A percentile compares a stretch with the other conserved stretches of the same genome.
phyloP scores from a whole-genome alignment of 2,888 invertebrate genomes.

The Tetragonisca angustula region DNA sequence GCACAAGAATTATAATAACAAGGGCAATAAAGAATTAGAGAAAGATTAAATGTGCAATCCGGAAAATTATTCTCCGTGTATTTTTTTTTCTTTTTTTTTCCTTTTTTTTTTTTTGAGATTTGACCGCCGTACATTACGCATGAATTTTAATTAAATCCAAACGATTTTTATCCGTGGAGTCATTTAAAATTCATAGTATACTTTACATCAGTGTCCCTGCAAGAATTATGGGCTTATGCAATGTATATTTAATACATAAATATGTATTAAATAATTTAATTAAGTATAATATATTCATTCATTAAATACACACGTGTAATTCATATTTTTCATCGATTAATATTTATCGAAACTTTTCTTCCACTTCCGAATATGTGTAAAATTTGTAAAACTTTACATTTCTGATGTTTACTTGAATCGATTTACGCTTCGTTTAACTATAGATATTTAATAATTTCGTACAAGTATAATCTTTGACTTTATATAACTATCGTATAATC shows the following conservation, averaged over 20 bases:
- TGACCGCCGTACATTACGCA: background rate
- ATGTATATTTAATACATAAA: background rate
- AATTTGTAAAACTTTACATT: background rate
- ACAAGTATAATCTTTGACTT: background rate
- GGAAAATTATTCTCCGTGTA: background rate
- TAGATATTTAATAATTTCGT: background rate
- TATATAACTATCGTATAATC: background rate
- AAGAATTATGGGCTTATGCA: background rate
- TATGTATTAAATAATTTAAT: background rate
- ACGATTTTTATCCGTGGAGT: background rate
- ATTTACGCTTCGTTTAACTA: background rate
- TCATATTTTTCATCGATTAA: background rate
- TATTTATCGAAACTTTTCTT: background rate
- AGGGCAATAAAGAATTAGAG: background rate
- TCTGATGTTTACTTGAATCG: background rate
- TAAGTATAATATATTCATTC: background rate
- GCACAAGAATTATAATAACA: background rate
- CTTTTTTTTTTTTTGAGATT: background rate
- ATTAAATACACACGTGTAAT: background rate
- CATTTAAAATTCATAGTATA: slow-evolving; percentile 7
- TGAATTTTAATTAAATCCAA: slow-evolving; percentile 17
- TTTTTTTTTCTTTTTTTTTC: background rate
- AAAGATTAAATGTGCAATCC: background rate
- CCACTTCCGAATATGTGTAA: background rate
- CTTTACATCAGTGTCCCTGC: background rate